Conservation (phyloP, 2,113 vertebrate species). For the Murina feae region DNA sequence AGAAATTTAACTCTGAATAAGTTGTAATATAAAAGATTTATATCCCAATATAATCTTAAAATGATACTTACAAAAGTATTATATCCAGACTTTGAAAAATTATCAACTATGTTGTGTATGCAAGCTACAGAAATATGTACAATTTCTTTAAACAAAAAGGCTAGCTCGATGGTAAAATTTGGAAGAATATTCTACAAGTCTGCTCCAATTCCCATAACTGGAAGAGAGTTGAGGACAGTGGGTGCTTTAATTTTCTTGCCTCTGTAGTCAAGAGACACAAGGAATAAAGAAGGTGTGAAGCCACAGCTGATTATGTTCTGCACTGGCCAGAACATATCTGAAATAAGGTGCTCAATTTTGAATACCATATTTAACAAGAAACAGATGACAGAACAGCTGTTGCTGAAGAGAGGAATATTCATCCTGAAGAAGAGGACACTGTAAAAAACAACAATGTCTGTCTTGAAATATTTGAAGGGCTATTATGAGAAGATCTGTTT, state of each 20-base stretch:
- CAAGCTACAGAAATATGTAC: neutral
- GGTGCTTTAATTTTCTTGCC: neutral
- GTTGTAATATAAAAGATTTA: neutral
- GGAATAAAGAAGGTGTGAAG: neutral
- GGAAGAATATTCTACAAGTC: neutral
- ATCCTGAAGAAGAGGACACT: slow-evolving; percentile 15
- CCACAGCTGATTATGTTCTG: neutral
- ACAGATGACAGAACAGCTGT: slow-evolving; percentile 3
- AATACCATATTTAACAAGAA: neutral
- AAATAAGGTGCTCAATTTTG: neutral
- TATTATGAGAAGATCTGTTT: neutral
- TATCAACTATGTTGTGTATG: neutral
- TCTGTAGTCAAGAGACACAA: neutral
- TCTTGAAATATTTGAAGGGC: neutral
- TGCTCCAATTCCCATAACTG: neutral
- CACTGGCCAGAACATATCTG: neutral
- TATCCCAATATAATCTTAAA: neutral
- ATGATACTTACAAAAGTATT: neutral
- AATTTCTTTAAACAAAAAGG: neutral
- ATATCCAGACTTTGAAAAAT: neutral
- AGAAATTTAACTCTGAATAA: neutral
- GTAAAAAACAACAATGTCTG: neutral
- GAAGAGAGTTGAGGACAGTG: neutral
- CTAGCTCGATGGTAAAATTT: neutral
- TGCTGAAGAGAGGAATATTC: neutral